Base-by-base conservation (phyloP, 2,113 vertebrate genomes). In the Zapus hudsonius region DNA sequence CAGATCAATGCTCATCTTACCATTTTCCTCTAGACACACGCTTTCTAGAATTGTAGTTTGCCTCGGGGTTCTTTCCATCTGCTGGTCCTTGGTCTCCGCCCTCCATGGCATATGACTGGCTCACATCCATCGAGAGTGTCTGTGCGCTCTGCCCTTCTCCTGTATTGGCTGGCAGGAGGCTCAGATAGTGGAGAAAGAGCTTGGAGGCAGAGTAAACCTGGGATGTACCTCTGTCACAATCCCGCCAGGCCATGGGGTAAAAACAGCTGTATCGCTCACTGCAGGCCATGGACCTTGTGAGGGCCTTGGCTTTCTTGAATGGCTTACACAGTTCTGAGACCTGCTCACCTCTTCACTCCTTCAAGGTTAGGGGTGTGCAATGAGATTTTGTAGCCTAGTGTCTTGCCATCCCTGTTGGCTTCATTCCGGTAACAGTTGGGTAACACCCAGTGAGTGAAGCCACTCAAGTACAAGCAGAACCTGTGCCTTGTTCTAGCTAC, bases 221-320 rank as follows among this genome's bases (percentile, higher is more conserved):
- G 3, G 11, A 9, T 42, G 40, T 40, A 33, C 15, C 0, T 1
- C 9, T 27, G 29, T 8, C 42, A 0, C 0, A 4, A 0, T 12
- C 3, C 8, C 67, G 13, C 11, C 17, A 4, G 6, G 11, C 2
- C 5, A 17, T 3, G 7, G 16, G 25, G 3, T 40, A n/a, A 8
- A 19, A 64, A 31, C 3, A 20, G 27, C 15, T 87, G 13, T 7
- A 0, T 44, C 66, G 25, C 23, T 27, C 31, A 31, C 3, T 3
- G 7, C 15, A 63, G 5, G 9, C 7, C 23, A 22, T 38, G 9
- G 17, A 2, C 2, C 3, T 1, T 31, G 19, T 40, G 20, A 13
- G 2, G 33, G 20, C 6, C 4, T 33, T 59, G 20, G 3, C 27
- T 7, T 1, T 1, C 1, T 57, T 57, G 0, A 6, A 89, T 55